phyloP scores from a whole-genome alignment of 2,113 vertebrate species.

The Tylochromis polylepis region DNA sequence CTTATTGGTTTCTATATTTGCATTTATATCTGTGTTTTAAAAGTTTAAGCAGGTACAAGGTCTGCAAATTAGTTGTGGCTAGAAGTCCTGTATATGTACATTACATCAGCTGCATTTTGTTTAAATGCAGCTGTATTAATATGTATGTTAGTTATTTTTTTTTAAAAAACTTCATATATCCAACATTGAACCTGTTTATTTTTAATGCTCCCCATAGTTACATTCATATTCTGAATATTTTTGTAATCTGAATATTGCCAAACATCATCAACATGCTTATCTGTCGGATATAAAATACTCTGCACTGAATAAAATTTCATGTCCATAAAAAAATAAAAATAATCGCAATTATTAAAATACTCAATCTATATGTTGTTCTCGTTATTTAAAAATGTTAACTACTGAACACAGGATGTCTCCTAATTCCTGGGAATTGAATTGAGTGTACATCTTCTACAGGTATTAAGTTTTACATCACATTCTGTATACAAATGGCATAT shows the following conservation, averaged over 20 bases:
- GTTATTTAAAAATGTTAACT: neutral
- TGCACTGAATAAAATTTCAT: neutral
- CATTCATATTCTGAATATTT: neutral
- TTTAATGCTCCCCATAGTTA: accelerated
- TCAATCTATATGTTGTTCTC: neutral
- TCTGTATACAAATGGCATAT: neutral
- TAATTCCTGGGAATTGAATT: neutral
- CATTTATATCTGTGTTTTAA: neutral
- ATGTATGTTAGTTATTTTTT: neutral
- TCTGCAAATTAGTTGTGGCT: neutral
- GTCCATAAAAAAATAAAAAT: neutral
- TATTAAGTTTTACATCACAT: neutral
- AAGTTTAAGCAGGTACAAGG: neutral
- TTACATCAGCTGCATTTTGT: neutral
- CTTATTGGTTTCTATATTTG: neutral
- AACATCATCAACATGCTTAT: neutral
- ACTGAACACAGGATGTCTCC: neutral
- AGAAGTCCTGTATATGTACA: accelerated
- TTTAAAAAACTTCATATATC: neutral
- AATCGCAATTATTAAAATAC: neutral
- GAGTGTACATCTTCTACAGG: neutral
- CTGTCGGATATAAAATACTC: neutral
- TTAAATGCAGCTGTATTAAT: neutral
- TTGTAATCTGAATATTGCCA: neutral
- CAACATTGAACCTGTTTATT: neutral